phyloP scores from a whole-genome alignment of 2,888 invertebrate genomes.

The Drosophila gaucha region DNA sequence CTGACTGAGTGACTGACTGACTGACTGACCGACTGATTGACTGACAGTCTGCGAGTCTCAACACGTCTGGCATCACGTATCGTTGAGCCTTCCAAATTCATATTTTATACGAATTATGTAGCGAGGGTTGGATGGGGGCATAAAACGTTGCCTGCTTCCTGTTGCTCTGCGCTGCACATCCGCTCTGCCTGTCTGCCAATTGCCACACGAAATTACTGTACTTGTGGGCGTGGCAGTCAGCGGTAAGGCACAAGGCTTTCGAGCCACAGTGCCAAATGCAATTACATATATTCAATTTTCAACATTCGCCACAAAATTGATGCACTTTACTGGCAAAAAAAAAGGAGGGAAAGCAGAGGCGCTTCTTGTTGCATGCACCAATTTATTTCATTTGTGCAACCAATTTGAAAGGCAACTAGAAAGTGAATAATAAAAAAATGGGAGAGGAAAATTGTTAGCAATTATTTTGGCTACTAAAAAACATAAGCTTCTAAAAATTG shows the following conservation, averaged over 20 bases:
- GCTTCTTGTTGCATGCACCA: constrained; percentile 36
- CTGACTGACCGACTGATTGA: constrained; percentile 3
- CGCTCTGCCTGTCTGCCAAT: constrained; percentile 2
- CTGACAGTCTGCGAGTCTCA: neutral
- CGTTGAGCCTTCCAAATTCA: constrained; percentile 14
- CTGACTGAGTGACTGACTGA: constrained; percentile 3
- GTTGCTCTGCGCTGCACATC: constrained; percentile 50
- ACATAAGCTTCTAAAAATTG: too few species aligned
- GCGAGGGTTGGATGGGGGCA: neutral
- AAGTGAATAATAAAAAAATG: too few species aligned
- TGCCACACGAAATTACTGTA: constrained; percentile 1
- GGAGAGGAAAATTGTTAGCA: too few species aligned
- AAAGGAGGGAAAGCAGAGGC: neutral
- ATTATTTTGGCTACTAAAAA: too few species aligned
- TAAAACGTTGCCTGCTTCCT: constrained; percentile 31
- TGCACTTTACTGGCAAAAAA: neutral
- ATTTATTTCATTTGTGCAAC: constrained; percentile 18
- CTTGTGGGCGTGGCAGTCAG: constrained; percentile 6
- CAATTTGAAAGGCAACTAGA: constrained; percentile 22
- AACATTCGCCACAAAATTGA: constrained; percentile 30
- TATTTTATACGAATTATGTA: constrained; percentile 38
- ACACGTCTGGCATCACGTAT: constrained; percentile 10
- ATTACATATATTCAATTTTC: constrained; percentile 44
- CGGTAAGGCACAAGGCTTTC: neutral
- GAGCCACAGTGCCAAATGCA: constrained; percentile 35